Conservation (phyloP, 2,888 invertebrate species). For the Lydus trimaculatus region DNA sequence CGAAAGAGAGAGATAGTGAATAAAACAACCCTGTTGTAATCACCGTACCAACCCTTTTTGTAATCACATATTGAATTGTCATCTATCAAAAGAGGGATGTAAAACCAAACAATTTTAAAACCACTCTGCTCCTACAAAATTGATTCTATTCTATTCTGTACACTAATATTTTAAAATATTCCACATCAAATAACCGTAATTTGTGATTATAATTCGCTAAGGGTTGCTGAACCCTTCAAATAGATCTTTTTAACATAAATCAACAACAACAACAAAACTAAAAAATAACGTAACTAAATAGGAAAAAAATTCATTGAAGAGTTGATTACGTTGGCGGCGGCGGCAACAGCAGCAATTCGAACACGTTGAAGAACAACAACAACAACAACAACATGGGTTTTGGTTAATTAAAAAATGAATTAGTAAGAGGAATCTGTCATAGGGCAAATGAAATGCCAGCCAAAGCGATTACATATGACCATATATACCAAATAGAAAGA, state of each 20-base stretch:
- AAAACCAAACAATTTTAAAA: constrained; percentile 55
- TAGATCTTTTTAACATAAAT: neutral
- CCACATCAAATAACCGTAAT: constrained; percentile 45
- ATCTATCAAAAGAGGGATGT: constrained; percentile 50
- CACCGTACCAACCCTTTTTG: constrained; percentile 53
- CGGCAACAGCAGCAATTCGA: neutral
- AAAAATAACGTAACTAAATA: neutral
- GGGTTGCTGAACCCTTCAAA: neutral
- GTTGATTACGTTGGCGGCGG: constrained; percentile 41
- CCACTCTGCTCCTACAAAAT: constrained; percentile 44
- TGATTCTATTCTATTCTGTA: neutral
- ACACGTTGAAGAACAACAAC: constrained; percentile 42
- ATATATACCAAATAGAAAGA: neutral
- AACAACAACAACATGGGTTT: constrained; percentile 48
- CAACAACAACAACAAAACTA: neutral
- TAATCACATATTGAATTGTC: constrained; percentile 59
- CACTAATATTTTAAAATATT: constrained; percentile 1
- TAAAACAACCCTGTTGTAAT: constrained; percentile 50
- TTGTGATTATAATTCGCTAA: constrained; percentile 36
- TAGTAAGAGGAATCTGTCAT: constrained; percentile 61
- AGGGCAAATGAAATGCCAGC: constrained; percentile 59
- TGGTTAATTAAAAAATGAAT: constrained; percentile 60
- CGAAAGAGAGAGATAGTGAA: neutral
- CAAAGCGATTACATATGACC: constrained; percentile 50
- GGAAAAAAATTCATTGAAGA: constrained; percentile 41